A percentile compares a stretch with the other conserved stretches of the same genome.
These are phyloP conservation scores for Adelges cooleyi DNA, from an alignment of 1,140 invertebrate genomes.

Conservation along the genomic window DNA sequence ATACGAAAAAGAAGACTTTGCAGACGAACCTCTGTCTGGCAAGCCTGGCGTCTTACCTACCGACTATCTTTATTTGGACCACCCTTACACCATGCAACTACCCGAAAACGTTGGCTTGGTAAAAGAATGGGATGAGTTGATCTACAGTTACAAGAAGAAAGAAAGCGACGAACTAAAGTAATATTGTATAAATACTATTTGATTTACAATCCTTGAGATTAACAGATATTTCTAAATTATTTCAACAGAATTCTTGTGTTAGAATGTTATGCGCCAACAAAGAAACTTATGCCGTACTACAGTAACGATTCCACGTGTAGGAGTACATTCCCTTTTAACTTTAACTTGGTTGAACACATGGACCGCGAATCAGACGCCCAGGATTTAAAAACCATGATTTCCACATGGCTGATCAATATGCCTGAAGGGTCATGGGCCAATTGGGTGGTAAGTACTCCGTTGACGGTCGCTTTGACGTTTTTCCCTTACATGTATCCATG, in stretches of 20 bases:
- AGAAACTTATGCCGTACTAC: slow-evolving; percentile 60
- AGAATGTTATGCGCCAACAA: too few species aligned
- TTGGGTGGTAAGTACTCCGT: slow-evolving; percentile 46
- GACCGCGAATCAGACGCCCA: slow-evolving; percentile 43
- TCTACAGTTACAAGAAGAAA: too few species aligned
- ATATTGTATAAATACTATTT: too few species aligned
- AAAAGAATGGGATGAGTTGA: too few species aligned
- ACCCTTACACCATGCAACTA: slow-evolving; percentile 49
- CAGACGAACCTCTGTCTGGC: slow-evolving; percentile 36
- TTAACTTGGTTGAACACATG: slow-evolving; percentile 42
- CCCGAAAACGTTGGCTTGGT: too few species aligned
- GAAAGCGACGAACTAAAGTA: too few species aligned
- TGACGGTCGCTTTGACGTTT: neutral
- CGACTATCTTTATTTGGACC: slow-evolving; percentile 43
- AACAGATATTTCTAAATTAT: too few species aligned
- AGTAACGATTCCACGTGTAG: slow-evolving; percentile 43
- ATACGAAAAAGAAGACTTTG: slow-evolving; percentile 39
- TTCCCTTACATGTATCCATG: neutral
- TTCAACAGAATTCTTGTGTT: too few species aligned
- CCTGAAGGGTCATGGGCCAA: slow-evolving; percentile 46
- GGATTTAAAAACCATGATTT: slow-evolving; percentile 44
- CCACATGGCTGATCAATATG: slow-evolving; percentile 47
- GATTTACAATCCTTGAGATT: too few species aligned
- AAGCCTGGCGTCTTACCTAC: slow-evolving; percentile 17
- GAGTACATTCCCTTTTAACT: slow-evolving; percentile 50